Percentiles rank a stretch among this genome's conserved stretches.
Evolutionary conservation across 2,888 invertebrate genomes (phyloP).

Genomic region (Hemistola chrysoprasaria): DNA sequence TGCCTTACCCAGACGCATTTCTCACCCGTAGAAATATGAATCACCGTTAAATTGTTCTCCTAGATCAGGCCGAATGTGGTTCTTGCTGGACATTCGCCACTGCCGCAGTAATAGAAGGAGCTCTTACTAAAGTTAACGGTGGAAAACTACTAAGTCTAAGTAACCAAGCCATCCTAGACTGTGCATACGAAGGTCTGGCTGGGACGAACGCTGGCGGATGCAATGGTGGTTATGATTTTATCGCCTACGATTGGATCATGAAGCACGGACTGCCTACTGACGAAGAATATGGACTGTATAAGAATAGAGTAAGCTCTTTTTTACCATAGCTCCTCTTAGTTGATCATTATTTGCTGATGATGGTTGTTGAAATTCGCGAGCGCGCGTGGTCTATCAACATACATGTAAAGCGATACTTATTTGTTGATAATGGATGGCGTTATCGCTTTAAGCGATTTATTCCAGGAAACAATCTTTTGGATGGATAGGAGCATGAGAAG

Average conservation of each 20-base stretch:
- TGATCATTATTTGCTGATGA: no score
- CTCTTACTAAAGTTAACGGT: conserved; percentile 50
- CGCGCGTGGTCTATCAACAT: no score
- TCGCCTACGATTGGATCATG: conserved; percentile 93
- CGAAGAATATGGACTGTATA: conserved; percentile 94
- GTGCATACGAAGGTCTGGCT: conserved; percentile 67
- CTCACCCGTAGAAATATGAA: no score
- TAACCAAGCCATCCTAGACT: conserved; percentile 62
- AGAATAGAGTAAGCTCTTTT: conserved; percentile 83
- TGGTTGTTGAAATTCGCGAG: no score
- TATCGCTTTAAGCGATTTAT: no score
- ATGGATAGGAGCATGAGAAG: no score
- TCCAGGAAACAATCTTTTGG: no score
- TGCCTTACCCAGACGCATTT: no score
- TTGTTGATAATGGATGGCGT: no score
- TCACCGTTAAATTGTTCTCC: background rate
- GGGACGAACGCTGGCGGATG: conserved; percentile 89
- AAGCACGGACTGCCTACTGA: conserved; percentile 90
- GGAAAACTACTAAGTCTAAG: conserved; percentile 53
- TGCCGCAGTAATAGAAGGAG: conserved; percentile 56
- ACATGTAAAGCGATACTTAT: no score
- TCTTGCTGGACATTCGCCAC: conserved; percentile 61
- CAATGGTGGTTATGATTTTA: conserved; percentile 94
- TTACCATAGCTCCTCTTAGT: no score
- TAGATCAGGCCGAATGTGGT: conserved; percentile 37